Base-by-base conservation (phyloP, 1,140 invertebrate species). In the Leptinotarsa defecta region DNA sequence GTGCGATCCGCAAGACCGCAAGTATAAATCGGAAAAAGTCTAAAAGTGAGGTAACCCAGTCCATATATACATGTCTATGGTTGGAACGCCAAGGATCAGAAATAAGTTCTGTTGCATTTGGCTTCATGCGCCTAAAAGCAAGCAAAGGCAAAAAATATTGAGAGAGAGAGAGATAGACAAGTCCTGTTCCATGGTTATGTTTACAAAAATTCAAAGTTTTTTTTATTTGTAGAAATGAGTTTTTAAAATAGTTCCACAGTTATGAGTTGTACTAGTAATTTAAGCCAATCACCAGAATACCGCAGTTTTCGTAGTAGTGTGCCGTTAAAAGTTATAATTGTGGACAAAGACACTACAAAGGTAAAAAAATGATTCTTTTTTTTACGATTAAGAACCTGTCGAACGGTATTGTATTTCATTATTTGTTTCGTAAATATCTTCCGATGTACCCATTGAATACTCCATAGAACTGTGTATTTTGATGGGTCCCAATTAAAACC, bases 251-350 rank as follows among this genome's bases (percentile, higher is more conserved):
- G 34, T 3, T 43, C 34, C 8, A 43, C 8, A 74, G 68, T 22
- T 80, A 93, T 92, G 91, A 90, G 89, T 86, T 90, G 87, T 79
- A 80, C 89, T 48, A 92, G 91, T 86, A 91, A 94, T 79, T 86
- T 94, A 76, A 92, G 92, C 8, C 89, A 91, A 81, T 94, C 93
- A 15, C 89, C 89, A 79, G 95, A 96, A 86, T 96, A 96, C 87
- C 86, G 92, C 68, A 95, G 94, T 86, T 96, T 96, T 85, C 88
- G 95, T 74, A 94, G 94, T 83, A 94, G 91, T 75, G 90, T 96
- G 72, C 93, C 95, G 43, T 87, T 95, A 19, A 89, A 92, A 82
- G 92, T 93, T 90, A 91, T 96, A 70, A 89, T 93, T 67, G 93
- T 96, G 62, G 95, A 96, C 85, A 87, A 90, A 73, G 91, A 95